Evolutionary conservation across 2,888 invertebrate species (phyloP).

Genomic region (Caenorhabditis wallacei): DNA sequence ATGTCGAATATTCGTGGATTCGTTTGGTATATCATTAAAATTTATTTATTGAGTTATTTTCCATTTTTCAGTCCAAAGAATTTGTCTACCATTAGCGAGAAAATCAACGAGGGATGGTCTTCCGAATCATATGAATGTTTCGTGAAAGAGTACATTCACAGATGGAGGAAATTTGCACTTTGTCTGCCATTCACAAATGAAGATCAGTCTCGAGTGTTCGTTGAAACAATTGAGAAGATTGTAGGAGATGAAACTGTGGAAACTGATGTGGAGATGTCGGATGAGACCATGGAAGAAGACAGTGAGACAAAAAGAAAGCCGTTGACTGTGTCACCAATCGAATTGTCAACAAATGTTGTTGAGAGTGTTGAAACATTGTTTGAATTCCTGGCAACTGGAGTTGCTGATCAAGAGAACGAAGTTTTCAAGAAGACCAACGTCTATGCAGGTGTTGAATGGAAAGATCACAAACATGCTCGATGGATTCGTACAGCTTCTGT

Average conservation of each 20-base stretch:
- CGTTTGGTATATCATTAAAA: background rate
- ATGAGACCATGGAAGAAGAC: conserved; percentile 39
- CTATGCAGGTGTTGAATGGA: conserved; percentile 57
- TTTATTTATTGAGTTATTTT: background rate
- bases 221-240: conserved; percentile 28
- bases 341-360: conserved; percentile 30
- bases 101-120: conserved; percentile 67
- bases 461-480: conserved; percentile 13
- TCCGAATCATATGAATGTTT: conserved; percentile 66
- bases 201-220: conserved; percentile 40
- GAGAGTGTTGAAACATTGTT: conserved; percentile 48
- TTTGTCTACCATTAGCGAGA: conserved; percentile 9
- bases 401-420: conserved; percentile 47
- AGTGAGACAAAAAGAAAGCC: conserved; percentile 5
- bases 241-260: conserved; percentile 37
- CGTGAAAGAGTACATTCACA: conserved; percentile 61
- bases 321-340: conserved; percentile 45
- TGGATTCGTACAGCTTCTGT: conserved; percentile 59
- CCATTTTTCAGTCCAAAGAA: conserved; percentile 27
- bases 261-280: conserved; percentile 40
- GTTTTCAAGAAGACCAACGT: conserved; percentile 53
- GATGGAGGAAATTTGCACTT: conserved; percentile 59
- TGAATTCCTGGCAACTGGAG: conserved; percentile 48
- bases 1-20: conserved; percentile 1
- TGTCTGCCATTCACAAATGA: conserved; percentile 63